These are phyloP conservation scores for Ischnus inquisitorius DNA, from an alignment of 2,888 invertebrate species.

Conservation along the genomic window DNA sequence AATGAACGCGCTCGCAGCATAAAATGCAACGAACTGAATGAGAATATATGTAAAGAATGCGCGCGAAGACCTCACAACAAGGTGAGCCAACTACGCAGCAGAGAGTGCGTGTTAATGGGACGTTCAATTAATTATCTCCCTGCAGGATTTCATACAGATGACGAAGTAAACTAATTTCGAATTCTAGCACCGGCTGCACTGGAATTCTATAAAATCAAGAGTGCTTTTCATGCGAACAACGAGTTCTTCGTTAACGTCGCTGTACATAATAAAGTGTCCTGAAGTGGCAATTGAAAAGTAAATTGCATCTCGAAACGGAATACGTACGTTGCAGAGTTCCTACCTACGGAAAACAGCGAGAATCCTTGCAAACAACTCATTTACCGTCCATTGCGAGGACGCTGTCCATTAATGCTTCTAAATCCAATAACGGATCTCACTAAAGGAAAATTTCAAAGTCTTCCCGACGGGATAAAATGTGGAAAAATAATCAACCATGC, in stretches of 20 bases:
- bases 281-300: conserved; percentile 38
- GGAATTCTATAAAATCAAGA: background rate
- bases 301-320: conserved; percentile 16
- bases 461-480: too few relatives aligned
- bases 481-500: too few relatives aligned
- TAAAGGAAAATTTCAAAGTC: too few relatives aligned
- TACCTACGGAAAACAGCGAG: background rate
- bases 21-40: conserved; percentile 23
- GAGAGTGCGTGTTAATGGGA: background rate
- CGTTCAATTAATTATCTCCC: conserved; percentile 32
- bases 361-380: background rate
- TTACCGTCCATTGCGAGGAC: background rate
- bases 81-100: background rate
- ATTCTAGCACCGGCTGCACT: background rate
- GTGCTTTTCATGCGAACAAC: background rate
- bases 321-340: background rate
- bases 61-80: background rate
- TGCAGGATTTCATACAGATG: background rate
- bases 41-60: background rate
- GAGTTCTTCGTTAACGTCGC: conserved; percentile 2
- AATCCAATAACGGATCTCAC: background rate
- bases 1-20: background rate
- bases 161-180: background rate
- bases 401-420: background rate
- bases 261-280: background rate